A percentile compares a stretch with the other conserved stretches of the same genome.
Evolutionary conservation across 1,140 invertebrate species (phyloP).

Genomic region (Drosophila melanogaster): DNA sequence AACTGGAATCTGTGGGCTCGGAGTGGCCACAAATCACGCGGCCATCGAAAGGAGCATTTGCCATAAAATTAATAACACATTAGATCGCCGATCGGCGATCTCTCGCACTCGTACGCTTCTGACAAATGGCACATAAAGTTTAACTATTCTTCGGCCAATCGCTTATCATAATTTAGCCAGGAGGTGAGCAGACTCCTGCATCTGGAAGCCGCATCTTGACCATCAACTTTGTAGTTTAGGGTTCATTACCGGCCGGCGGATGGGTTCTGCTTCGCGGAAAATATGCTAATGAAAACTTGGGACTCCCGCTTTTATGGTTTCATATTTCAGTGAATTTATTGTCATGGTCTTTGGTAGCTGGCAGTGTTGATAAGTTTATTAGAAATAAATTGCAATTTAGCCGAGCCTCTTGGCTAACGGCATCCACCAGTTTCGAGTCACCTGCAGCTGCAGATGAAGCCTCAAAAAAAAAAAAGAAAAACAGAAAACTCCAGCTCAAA

Average conservation of each 20-base stretch:
- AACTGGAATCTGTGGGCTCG: conserved; percentile 9
- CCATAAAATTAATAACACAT: conserved; percentile 82
- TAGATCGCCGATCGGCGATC: conserved; percentile 53
- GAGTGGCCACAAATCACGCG: conserved; percentile 39
- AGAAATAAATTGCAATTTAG: conserved; percentile 83
- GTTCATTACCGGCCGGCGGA: conserved; percentile 57
- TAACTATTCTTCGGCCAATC: conserved; percentile 67
- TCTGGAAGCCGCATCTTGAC: conserved; percentile 5
- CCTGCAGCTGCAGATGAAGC: conserved; percentile 38
- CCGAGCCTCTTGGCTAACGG: conserved; percentile 42
- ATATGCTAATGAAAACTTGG: conserved; percentile 76
- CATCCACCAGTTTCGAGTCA: conserved; percentile 32
- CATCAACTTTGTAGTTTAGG: conserved; percentile 77
- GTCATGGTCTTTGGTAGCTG: conserved; percentile 62
- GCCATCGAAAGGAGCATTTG: conserved; percentile 67
- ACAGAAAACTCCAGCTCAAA: conserved; percentile 31
- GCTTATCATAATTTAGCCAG: conserved; percentile 63
- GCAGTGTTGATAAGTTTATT: conserved; percentile 81
- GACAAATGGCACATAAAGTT: conserved; percentile 71
- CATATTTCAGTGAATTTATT: conserved; percentile 80
- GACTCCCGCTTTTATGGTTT: conserved; percentile 70
- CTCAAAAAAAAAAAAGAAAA: conserved; percentile 9
- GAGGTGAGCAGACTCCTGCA: background rate
- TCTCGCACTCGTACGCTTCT: conserved; percentile 7
- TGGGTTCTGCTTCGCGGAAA: conserved; percentile 36